Evolutionary conservation across 2,797 vertebrate genomes (phyloP), one percentile per base, ranked within the genome.

Genomic region (Amazona finschi): DNA sequence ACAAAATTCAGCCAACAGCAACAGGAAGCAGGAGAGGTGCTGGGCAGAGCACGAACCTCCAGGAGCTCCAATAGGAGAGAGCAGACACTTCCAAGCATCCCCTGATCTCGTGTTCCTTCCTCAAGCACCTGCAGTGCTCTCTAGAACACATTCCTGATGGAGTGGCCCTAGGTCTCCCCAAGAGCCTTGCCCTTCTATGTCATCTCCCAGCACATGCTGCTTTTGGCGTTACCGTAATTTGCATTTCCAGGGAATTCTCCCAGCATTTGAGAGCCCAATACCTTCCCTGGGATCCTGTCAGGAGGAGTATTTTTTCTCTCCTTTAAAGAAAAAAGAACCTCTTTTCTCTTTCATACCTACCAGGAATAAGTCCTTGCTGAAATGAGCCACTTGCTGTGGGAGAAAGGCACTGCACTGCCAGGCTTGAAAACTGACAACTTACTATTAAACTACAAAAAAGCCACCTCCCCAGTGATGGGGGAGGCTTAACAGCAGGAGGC

Each of bases 401-500:
- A 91, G 80, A 62, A 83, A 87, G 49, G 69, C 78, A 24, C 73
- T 81, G 91, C 53, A 58, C 66, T 90, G 85, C 28, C 86, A 72
- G 62, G 57, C 55, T 70, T 81, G 55, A 70, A 57, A 73, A 38
- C 28, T 74, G 81, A 76, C 91, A 86, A 30, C 43, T 77, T 62
- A 49, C 50, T 30, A 25, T 46, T 21, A 57, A 78, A 70, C 15
- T 52, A 62, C 80, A 90, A 30, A 82, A 57, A 65, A 75, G 53
- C 44, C 90, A 50, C 87, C 49, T 88, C 89, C 72, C 41, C 50
- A 41, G 62, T 9, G 87, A 14, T 58, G 75, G 22, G 24, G 75
- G n/a, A 77, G 52, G 33, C 46, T 70, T 33, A 81, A 58, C 94
- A 94, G 93, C 87, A 83, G 92, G 93, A 66, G 38, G 3, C 43